Percentiles rank a stretch among this genome's conserved stretches.
Conservation (phyloP, 2,797 vertebrate species). For the Hippocampus kuda region DNA sequence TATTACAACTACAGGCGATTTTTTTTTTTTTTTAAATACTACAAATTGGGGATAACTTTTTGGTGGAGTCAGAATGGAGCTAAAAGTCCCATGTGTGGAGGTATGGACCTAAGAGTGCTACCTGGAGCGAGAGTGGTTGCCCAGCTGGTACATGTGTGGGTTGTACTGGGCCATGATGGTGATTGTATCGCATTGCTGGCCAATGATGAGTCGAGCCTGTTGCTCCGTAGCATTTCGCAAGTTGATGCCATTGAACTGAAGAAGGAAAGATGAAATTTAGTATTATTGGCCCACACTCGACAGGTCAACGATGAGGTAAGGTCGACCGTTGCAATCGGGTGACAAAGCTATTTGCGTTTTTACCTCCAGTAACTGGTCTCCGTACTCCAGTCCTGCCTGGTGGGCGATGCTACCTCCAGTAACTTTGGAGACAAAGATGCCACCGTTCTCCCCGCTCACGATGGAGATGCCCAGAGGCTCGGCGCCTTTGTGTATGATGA, state of each 20-base stretch:
- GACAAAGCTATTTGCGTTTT: conserved; percentile 1
- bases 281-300: not conserved
- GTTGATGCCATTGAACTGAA: conserved; percentile 94
- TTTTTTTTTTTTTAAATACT: not conserved
- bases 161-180: conserved; percentile 98
- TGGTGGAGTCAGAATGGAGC: not conserved
- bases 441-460: conserved; percentile 92
- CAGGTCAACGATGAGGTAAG: not conserved
- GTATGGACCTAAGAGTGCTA: conserved; percentile 35
- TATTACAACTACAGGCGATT: not conserved
- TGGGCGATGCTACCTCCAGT: conserved; percentile 93
- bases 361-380: conserved; percentile 97
- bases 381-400: conserved; percentile 93
- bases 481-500: conserved; percentile 88
- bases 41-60: no score
- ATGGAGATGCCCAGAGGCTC: conserved; percentile 98
- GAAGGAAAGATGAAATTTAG: conserved; percentile 2
- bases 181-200: conserved; percentile 94
- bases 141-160: conserved; percentile 95
- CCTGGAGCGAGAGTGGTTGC: conserved; percentile 94
- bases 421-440: conserved; percentile 98
- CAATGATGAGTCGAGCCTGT: conserved; percentile 93
- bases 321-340: not conserved
- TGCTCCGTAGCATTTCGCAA: conserved; percentile 94
- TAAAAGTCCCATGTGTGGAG: not conserved